Conservation (phyloP, 2,797 vertebrate species). For the Nyctibius grandis region DNA sequence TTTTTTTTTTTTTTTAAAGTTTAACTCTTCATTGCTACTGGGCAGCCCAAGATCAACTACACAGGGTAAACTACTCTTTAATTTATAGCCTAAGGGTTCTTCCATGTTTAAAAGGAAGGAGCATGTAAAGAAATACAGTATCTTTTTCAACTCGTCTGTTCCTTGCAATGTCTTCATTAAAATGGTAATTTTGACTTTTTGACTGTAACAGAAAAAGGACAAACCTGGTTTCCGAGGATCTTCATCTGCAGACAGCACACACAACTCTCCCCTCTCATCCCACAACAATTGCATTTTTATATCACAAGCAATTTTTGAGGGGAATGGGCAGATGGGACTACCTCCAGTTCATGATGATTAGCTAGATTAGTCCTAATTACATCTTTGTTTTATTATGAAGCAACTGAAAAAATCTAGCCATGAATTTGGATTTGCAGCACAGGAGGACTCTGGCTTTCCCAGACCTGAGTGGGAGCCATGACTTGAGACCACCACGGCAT, state of each 20-base stretch:
- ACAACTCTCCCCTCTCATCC: neutral
- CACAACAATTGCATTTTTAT: accelerated
- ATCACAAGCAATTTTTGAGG: neutral
- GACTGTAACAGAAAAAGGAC: conserved; percentile 45
- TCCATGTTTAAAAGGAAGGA: conserved; percentile 20
- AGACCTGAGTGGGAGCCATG: neutral
- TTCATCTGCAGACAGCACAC: neutral
- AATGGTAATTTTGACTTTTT: conserved; percentile 66
- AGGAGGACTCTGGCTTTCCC: neutral
- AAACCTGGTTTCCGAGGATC: conserved; percentile 14
- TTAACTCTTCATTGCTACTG: neutral
- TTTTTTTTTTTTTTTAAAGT: neutral
- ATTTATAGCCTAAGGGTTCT: conserved; percentile 47
- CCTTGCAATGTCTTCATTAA: conserved; percentile 63
- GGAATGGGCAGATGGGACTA: neutral
- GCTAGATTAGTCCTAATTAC: neutral
- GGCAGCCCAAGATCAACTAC: neutral
- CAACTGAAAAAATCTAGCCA: neutral
- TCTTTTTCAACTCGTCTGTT: conserved; percentile 37
- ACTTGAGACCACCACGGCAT: neutral
- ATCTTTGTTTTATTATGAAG: neutral
- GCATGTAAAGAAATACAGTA: conserved; percentile 22
- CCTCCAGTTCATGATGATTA: neutral
- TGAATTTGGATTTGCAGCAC: neutral
- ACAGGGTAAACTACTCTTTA: conserved; percentile 19